Evolutionary conservation across 2,113 vertebrate genomes (phyloP).

Genomic region (Sinocyclocheilus maitianheensis): DNA sequence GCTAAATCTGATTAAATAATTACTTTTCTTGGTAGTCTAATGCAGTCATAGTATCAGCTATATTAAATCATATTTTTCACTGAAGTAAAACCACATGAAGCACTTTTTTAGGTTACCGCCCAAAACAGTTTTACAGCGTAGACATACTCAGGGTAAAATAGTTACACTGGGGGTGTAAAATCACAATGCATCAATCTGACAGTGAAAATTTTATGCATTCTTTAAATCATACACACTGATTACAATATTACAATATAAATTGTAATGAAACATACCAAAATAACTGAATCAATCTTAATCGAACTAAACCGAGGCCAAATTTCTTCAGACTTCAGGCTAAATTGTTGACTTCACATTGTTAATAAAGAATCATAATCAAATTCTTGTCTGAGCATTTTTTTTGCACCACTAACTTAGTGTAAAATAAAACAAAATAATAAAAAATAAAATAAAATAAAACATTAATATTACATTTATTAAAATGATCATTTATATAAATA

Average conservation of each 20-base stretch:
- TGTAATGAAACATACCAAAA: background rate
- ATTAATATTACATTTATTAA: background rate
- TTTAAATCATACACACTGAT: background rate
- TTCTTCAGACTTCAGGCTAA: background rate
- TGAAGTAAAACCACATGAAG: no score
- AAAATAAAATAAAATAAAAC: no score
- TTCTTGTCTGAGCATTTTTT: background rate
- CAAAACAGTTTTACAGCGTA: background rate
- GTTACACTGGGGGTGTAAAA: background rate
- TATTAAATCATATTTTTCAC: no score
- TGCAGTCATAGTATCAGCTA: background rate
- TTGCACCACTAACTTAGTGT: background rate
- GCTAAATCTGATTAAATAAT: no score
- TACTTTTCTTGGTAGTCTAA: background rate
- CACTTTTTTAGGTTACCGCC: no score
- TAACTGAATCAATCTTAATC: background rate
- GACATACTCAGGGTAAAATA: background rate
- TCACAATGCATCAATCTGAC: background rate
- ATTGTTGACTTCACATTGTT: background rate
- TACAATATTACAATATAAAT: background rate
- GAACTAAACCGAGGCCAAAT: background rate
- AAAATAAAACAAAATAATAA: background rate
- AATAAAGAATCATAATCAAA: background rate
- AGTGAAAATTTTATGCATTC: background rate
- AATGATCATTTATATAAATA: background rate